Evolutionary conservation across 2,113 vertebrate genomes (phyloP), one percentile per base, ranked within the genome.

Genomic region (Paracanthobrama guichenoti): DNA sequence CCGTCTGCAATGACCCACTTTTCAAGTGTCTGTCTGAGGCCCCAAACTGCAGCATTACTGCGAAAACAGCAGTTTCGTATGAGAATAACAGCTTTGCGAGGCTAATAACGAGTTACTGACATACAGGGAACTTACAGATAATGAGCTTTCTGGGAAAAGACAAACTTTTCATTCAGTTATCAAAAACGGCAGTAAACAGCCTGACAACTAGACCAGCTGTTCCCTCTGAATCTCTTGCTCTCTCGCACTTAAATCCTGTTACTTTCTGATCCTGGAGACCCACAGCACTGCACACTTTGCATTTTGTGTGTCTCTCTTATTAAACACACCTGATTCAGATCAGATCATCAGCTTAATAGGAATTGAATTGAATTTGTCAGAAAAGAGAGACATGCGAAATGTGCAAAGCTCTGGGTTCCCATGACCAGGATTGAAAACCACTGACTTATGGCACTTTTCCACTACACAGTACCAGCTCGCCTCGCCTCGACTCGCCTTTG

Each of bases 1-100:
- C 31, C 69, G 55, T 64, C 66, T 74, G 82, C 81, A 28, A 57
- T 28, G 59, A 81, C 69, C 80, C 42, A 64, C 48, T 69, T 82
- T 82, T 26, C 44, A 16, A n/a, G 6, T 6, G 64, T 26, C 16
- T 22, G 60, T 39, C 26, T 67, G 60, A 75, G 48, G 26, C 31
- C 55, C 53, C 7, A 35, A 78, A 78, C 57, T 24, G 3, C 22
- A 42, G 53, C 1, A 60, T 42, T 78, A 78, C 53, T 12, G 31
- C 12, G 9, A 57, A 77, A 77, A 57, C 39, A 73, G 9, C 4
- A 7, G 31, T 44, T 60, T 76, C 35, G 7, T 26, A 60, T 46
- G n/a, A 64, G n/a, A 79, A 79, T 22, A 31, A 53, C 39, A 28
- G 4, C 12, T 62, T 42, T 11, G 57, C 60, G n/a, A 79, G 57